Evolutionary conservation across 2,797 vertebrate species (phyloP).

Genomic region (Tauraco hartlaubi): DNA sequence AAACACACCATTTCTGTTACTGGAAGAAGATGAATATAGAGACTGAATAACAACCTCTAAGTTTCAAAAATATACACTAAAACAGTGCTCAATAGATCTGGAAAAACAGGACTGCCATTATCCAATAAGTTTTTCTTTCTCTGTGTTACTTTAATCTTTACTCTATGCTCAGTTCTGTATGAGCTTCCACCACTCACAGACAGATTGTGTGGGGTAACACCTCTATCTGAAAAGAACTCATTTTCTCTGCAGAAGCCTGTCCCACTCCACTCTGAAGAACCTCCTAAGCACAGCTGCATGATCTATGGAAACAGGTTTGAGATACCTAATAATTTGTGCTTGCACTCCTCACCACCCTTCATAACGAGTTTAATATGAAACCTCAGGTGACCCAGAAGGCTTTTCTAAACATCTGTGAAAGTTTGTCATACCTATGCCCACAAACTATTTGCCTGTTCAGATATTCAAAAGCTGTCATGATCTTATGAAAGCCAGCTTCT

Average conservation of each 20-base stretch:
- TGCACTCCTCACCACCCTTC: constrained; percentile 43
- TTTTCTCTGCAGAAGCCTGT: not conserved
- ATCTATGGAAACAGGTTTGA: not conserved
- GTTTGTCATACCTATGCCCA: constrained; percentile 30
- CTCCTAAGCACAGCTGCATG: not conserved
- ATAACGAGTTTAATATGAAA: not conserved
- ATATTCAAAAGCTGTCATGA: constrained; percentile 41
- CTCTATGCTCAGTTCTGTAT: not conserved
- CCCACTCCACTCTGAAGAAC: not conserved
- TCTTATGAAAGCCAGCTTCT: constrained; percentile 25
- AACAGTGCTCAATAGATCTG: not conserved
- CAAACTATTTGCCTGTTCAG: constrained; percentile 35
- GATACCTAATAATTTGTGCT: constrained; percentile 23
- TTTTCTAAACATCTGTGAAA: constrained; percentile 52
- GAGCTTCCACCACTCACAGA: not conserved
- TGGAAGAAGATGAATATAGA: not conserved
- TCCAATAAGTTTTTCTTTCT: not conserved
- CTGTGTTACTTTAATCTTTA: not conserved
- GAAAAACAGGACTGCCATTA: not conserved
- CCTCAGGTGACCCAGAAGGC: constrained; percentile 58
- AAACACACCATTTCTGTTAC: not conserved
- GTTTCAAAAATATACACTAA: not conserved
- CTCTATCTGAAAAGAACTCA: not conserved
- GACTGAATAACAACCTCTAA: not conserved
- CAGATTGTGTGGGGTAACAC: not conserved